Evolutionary conservation across 92 coral and sea anemone genomes (phyloP), one percentile per base, ranked within the genome.

Genomic region (Palythoa heliodiscus): DNA sequence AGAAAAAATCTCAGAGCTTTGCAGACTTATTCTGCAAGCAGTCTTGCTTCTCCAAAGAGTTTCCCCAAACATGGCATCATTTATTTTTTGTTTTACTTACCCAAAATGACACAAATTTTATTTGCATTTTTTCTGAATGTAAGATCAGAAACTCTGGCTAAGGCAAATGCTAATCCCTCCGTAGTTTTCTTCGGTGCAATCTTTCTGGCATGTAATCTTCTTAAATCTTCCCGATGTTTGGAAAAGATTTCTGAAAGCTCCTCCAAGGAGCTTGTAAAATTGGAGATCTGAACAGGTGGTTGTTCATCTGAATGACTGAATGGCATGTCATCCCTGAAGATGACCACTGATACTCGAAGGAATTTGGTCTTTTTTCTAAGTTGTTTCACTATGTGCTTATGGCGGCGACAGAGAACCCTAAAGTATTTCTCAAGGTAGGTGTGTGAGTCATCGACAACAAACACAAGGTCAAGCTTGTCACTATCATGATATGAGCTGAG

Each of bases 51-150:
- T 29, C 35, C 35, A 29, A 29, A 29, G 35, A 29, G 35, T 29
- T 29, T 29, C 35, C 35, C 35, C 50, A 43, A 43, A 43, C 50
- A 43, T 43, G 35, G 35, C 64, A 0, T 15, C 12, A 58, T 9
- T 58, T 58, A 14, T 19, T 14, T 71, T 19, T 14, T 71, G 11
- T 3, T 37, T 3, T 37, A 57, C 82, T 77, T 15, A 77, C 82
- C 82, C 58, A 77, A 77, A 37, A 77, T 57, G 43, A 77, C 25
- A 22, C 82, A 77, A 55, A 77, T 37, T 39, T 77, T 77, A 9
- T 77, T 77, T 57, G 82, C 70, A 57, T 77, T 77, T 25, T 53
- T 77, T 70, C 82, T 55, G 70, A 77, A 77, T 29, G 82, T 77
- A 14, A 77, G 70, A 67, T 57, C 37, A 2, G 82, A 77, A 57